Percentiles rank a stretch among this genome's conserved stretches.
These are phyloP conservation scores for Perognathus longimembris DNA, from an alignment of 2,113 vertebrate genomes.

Conservation along the genomic window DNA sequence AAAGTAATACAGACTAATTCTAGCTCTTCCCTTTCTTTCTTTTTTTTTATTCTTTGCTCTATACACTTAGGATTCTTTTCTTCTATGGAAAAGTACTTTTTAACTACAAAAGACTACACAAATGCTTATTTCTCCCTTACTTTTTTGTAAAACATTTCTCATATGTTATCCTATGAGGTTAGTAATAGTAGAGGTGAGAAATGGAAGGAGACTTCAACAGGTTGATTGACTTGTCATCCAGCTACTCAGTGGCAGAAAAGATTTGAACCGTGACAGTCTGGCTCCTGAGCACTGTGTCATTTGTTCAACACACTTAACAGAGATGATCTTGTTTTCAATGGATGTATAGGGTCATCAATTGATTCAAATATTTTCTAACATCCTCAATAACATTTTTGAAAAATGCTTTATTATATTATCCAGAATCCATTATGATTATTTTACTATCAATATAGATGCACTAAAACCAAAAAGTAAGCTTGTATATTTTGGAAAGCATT, in stretches of 20 bases:
- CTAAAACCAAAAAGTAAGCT: slow-evolving; percentile 44
- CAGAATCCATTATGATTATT: slow-evolving; percentile 41
- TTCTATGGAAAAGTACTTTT: not conserved
- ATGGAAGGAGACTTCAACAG: not conserved
- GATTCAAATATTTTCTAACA: slow-evolving; percentile 24
- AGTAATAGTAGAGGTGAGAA: not conserved
- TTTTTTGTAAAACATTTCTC: not conserved
- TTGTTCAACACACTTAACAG: slow-evolving; percentile 3
- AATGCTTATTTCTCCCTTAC: not conserved
- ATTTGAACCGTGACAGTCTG: slow-evolving; percentile 8
- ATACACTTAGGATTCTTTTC: slow-evolving; percentile 8
- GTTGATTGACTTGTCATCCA: not conserved
- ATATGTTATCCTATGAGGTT: not conserved
- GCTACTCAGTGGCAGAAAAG: not conserved
- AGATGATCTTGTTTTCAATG: not conserved
- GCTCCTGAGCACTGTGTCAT: not conserved
- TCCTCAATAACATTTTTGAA: slow-evolving; percentile 25
- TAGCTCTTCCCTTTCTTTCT: slow-evolving; percentile 1
- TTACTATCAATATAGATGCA: not conserved
- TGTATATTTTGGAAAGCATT: slow-evolving; percentile 17
- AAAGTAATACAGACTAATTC: slow-evolving; percentile 23
- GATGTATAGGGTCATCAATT: not conserved
- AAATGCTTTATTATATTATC: slow-evolving; percentile 19
- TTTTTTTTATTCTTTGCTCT: too few relatives aligned
- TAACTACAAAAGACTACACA: not conserved